These are phyloP conservation scores for Sphinx pinastri DNA, from an alignment of 2,888 invertebrate genomes.

Conservation along the genomic window DNA sequence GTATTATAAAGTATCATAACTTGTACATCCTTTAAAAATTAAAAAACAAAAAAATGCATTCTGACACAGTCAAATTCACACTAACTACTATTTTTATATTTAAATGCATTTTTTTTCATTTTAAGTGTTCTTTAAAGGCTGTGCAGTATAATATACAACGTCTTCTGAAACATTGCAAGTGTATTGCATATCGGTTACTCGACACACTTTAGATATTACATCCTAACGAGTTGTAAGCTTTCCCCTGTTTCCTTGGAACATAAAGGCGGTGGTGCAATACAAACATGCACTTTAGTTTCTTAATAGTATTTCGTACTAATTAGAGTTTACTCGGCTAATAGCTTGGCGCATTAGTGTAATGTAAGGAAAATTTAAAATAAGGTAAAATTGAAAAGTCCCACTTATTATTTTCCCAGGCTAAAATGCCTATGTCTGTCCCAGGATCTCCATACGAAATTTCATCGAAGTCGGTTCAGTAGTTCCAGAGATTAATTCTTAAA, in stretches of 20 bases:
- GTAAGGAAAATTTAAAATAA: neutral
- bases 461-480: too few species aligned
- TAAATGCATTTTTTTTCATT: neutral
- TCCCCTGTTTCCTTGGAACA: constrained; percentile 15
- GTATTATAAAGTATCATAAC: too few species aligned
- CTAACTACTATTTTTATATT: too few species aligned
- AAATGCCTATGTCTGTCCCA: too few species aligned
- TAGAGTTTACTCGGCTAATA: neutral
- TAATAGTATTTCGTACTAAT: constrained; percentile 8
- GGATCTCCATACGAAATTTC: too few species aligned
- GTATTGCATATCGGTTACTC: constrained; percentile 16
- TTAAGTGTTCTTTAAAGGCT: neutral
- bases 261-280: constrained; percentile 1
- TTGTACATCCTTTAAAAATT: too few species aligned
- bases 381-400: too few species aligned
- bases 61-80: too few species aligned
- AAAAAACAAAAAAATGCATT: too few species aligned
- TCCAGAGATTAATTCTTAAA: too few species aligned
- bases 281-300: constrained; percentile 16
- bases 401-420: too few species aligned
- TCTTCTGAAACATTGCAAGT: constrained; percentile 6
- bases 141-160: neutral
- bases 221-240: constrained; percentile 17
- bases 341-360: neutral
- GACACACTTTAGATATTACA: constrained; percentile 15